Evolutionary conservation across 2,797 vertebrate species (phyloP).

Genomic region (Sternarchorhynchus goeldii): DNA sequence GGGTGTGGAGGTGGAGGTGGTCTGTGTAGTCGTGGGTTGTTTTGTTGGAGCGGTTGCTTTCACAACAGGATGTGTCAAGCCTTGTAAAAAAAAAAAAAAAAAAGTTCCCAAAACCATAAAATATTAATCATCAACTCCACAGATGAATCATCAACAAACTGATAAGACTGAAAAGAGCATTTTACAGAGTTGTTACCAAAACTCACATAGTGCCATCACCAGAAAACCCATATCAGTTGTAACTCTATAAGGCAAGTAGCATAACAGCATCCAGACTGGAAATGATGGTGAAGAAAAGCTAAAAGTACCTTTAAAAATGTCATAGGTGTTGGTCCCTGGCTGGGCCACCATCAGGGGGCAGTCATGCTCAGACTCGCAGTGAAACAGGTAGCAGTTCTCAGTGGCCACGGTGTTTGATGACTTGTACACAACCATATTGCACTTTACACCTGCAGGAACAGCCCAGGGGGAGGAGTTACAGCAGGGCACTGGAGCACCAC

Average conservation of each 20-base stretch:
- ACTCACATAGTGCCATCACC: not conserved
- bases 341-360: slow-evolving; percentile 78
- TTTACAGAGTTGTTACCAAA: not conserved
- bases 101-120: not conserved
- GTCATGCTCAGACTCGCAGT: slow-evolving; percentile 81
- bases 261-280: too few species aligned
- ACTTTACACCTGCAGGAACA: slow-evolving; percentile 77
- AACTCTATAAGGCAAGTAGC: too few species aligned
- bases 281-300: slow-evolving; percentile 21
- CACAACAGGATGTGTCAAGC: slow-evolving; percentile 67
- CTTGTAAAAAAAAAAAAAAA: slow-evolving; percentile 55
- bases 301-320: slow-evolving; percentile 81
- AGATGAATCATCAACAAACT: not conserved
- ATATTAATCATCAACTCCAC: not conserved
- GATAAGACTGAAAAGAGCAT: not conserved
- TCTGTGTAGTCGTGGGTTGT: slow-evolving; percentile 18
- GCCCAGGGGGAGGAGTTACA: slow-evolving; percentile 6
- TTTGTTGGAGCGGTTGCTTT: slow-evolving; percentile 30
- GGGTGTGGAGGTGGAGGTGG: slow-evolving; percentile 49
- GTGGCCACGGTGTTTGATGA: slow-evolving; percentile 52
- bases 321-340: slow-evolving; percentile 76
- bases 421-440: slow-evolving; percentile 86
- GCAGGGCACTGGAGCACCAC: not conserved
- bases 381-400: slow-evolving; percentile 88
- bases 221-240: too few species aligned